Evolutionary conservation across 1,140 invertebrate genomes (phyloP).

Genomic region (Drosophila obscura): DNA sequence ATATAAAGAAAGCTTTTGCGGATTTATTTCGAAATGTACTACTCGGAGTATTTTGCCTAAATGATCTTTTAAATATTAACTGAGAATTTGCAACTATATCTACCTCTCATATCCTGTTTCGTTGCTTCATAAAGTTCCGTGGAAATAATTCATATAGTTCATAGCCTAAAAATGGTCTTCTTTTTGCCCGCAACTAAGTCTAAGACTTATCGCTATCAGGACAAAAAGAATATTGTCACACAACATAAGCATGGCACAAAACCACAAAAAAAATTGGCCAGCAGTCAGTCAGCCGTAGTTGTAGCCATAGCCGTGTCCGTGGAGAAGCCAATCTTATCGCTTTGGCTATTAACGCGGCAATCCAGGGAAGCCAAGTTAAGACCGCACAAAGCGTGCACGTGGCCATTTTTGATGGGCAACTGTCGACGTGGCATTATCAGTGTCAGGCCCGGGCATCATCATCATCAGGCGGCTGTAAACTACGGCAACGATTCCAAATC

Average conservation of each 20-base stretch:
- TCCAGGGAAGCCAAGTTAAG: conserved; percentile 71
- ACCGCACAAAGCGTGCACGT: conserved; percentile 53
- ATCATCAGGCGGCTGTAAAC: conserved; percentile 75
- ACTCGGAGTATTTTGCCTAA: too few relatives aligned
- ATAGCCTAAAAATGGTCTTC: background rate
- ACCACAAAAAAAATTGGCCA: conserved; percentile 22
- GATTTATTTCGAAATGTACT: too few relatives aligned
- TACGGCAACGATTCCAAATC: conserved; percentile 68
- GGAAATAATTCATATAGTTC: conserved; percentile 16
- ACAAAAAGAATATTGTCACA: conserved; percentile 50
- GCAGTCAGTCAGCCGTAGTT: conserved; percentile 21
- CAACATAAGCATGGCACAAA: conserved; percentile 34
- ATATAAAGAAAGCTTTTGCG: background rate
- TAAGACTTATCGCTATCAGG: too few relatives aligned
- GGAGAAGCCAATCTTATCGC: conserved; percentile 61
- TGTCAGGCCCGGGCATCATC: conserved; percentile 60
- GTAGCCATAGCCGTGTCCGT: background rate
- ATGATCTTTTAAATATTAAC: too few relatives aligned
- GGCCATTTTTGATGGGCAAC: conserved; percentile 51
- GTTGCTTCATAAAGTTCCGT: background rate
- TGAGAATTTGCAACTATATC: too few relatives aligned
- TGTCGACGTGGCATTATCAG: conserved; percentile 57
- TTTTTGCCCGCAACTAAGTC: too few relatives aligned
- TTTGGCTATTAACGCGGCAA: conserved; percentile 70
- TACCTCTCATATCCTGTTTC: background rate